Conservation (phyloP, 1,140 invertebrate species). For the Watersipora subatra region DNA sequence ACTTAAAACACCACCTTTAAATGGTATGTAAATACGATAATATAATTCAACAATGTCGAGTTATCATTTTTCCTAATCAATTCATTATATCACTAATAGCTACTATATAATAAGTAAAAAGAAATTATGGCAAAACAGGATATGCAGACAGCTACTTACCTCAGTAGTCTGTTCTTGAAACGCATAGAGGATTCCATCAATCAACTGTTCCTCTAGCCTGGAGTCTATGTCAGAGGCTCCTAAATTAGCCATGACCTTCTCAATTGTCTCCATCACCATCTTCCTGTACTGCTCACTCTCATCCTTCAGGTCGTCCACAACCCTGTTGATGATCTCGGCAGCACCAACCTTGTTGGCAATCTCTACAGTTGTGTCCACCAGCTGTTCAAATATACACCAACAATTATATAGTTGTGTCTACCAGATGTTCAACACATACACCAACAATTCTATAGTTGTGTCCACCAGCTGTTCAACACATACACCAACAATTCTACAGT, state of each 20-base stretch:
- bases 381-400: constrained; percentile 43
- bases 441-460: too few species aligned
- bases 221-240: constrained; percentile 96
- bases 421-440: constrained; percentile 6
- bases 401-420: neutral
- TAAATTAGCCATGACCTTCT: constrained; percentile 92
- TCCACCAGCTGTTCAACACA: too few species aligned
- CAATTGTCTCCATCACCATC: constrained; percentile 99
- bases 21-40: too few species aligned
- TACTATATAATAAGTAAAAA: neutral
- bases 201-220: constrained; percentile 90
- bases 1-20: too few species aligned
- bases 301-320: constrained; percentile 98
- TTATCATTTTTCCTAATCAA: too few species aligned
- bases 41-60: too few species aligned
- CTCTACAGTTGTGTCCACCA: constrained; percentile 98
- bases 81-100: too few species aligned
- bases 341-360: constrained; percentile 95
- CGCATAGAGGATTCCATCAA: constrained; percentile 97
- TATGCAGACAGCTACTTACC: constrained; percentile 45
- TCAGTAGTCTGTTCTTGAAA: constrained; percentile 99
- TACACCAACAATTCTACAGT: constrained; percentile 3
- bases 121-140: constrained; percentile 2
- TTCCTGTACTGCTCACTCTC: constrained; percentile 99
- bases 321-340: constrained; percentile 93